A percentile compares a stretch with the other conserved stretches of the same genome.
Evolutionary conservation across 2,113 vertebrate genomes (phyloP).

Genomic region (Coracopsis vasa): DNA sequence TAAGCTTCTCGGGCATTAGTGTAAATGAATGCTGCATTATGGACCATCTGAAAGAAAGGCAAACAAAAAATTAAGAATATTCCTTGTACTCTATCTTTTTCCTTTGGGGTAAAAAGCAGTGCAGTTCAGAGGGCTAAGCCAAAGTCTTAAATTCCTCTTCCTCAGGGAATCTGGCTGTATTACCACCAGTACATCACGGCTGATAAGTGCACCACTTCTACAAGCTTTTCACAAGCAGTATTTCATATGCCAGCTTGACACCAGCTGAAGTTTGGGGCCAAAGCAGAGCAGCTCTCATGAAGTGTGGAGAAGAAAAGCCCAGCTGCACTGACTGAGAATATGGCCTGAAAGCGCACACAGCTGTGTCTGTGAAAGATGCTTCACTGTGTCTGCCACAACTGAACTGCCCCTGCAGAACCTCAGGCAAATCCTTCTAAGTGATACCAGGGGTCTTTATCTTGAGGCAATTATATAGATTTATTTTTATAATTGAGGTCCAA

Average conservation of each 20-base stretch:
- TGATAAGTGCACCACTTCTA: not conserved
- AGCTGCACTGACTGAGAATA: not conserved
- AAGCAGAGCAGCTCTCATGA: not conserved
- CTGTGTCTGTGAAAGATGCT: not conserved
- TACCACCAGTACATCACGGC: not conserved
- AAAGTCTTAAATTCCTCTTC: not conserved
- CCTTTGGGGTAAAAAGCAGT: not conserved
- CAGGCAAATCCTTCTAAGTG: not conserved
- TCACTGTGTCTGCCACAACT: accelerated
- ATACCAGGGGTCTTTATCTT: not conserved
- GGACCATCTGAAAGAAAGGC: not conserved
- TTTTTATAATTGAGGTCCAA: constrained; percentile 58
- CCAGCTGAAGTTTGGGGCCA: not conserved
- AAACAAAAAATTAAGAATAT: not conserved
- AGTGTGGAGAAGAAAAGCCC: not conserved
- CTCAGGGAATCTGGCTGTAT: not conserved
- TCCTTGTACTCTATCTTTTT: not conserved
- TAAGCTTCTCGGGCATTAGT: not conserved
- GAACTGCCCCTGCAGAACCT: not conserved
- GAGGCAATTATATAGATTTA: constrained; percentile 39
- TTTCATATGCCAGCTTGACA: not conserved
- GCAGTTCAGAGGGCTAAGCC: not conserved
- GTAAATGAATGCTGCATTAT: constrained; percentile 28
- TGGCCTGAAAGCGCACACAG: not conserved
- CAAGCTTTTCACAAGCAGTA: not conserved